Percentiles rank a stretch among this genome's conserved stretches.
phyloP scores from a whole-genome alignment of 2,113 vertebrate species.

The Centropus unirufus region DNA sequence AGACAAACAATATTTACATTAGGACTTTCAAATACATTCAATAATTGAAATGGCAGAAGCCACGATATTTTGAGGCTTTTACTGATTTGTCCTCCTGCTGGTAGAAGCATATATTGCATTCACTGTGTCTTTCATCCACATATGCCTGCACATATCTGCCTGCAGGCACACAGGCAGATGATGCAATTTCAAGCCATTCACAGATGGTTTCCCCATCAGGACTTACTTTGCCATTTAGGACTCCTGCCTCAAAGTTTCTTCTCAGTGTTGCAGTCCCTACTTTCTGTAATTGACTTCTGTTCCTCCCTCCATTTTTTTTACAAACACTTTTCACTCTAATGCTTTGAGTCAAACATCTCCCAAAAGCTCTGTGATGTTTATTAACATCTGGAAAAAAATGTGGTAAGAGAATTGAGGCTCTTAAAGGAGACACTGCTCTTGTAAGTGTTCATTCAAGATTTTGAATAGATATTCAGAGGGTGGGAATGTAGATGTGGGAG shows the following conservation, averaged over 20 bases:
- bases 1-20: background rate
- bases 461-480: conserved; percentile 57
- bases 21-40: background rate
- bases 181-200: background rate
- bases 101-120: background rate
- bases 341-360: conserved; percentile 1
- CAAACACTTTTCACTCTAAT: background rate
- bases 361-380: conserved; percentile 52
- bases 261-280: background rate
- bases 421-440: conserved; percentile 53
- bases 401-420: conserved; percentile 56
- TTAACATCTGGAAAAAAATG: conserved; percentile 52
- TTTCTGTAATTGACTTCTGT: conserved; percentile 43
- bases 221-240: conserved; percentile 56
- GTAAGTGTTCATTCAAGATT: conserved; percentile 56
- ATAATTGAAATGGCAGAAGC: background rate
- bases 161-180: background rate
- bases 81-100: background rate
- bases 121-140: background rate
- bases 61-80: background rate
- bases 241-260: conserved; percentile 30
- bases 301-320: background rate
- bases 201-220: conserved; percentile 13
- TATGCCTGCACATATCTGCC: no score
- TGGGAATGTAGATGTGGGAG: conserved; percentile 42